Base-by-base conservation (phyloP, 2,888 invertebrate species). In the Maniola hyperantus region DNA sequence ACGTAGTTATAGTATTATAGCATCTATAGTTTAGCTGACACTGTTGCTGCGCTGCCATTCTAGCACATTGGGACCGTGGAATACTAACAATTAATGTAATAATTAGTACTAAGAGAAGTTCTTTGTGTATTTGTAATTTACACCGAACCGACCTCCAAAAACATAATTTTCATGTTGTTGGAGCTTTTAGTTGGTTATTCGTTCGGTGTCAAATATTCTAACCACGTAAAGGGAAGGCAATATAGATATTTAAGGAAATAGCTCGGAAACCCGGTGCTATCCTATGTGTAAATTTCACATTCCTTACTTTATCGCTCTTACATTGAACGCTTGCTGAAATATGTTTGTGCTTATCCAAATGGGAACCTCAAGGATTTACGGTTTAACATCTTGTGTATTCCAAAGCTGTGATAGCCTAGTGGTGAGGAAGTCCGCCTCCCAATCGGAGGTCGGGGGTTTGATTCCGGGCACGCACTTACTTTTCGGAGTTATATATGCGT, bases 301-400 rank as follows among this genome's bases (percentile, higher is more conserved):
- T 57, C 57, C 39, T 57, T 57, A 20, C 42, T 42, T 57, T 57
- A 57, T 39, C 57, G 39, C 57, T 57, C 36, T 39, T 11, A 15
- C 18, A 57, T 57, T 57, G 57, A 57, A 20, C 57, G 39, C 15
- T 54, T 54, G 54, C 18, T 54, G 36, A 36, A 42, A 39, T 57
- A 57, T 57, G 15, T 55, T 15, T 33, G 33, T 34, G n/a, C 26
- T 54, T 54, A 34, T 53, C 33, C 34, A 15, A 54, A 54, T 54
- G 34, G n/a, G n/a, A 34, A 34, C 8, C 8, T 39, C 36, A 39
- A 39, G 10, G 8, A 39, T 18, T 7, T 15, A 48, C 8, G 48
- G 15, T 48, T 15, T 7, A 48, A n/a, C 48, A 5, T n/a, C 48
- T 39, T 26, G 4, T 26, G 26, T 26, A 26, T 26, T 26, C 26